Percentiles rank a stretch among this genome's conserved stretches.
These are phyloP conservation scores for Leptonema lineaticorne DNA, from an alignment of 1,140 invertebrate species.

Conservation along the genomic window DNA sequence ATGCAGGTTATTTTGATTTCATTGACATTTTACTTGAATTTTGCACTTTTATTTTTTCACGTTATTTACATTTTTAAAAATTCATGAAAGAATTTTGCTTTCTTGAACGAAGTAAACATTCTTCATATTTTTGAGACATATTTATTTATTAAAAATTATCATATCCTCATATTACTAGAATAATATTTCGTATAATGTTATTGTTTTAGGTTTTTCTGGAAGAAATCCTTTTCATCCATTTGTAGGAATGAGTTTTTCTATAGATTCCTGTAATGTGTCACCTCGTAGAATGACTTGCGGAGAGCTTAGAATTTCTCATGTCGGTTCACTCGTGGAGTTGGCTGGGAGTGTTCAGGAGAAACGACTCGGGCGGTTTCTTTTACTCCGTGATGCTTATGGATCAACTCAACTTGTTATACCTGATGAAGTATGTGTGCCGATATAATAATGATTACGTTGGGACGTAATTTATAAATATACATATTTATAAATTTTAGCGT, in stretches of 20 bases:
- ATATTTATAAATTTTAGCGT: slow-evolving; percentile 43
- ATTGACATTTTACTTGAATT: too few relatives aligned
- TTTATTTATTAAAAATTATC: too few relatives aligned
- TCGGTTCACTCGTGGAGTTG: slow-evolving; percentile 48
- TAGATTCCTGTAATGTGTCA: neutral
- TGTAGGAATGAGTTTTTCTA: neutral
- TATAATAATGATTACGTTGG: neutral
- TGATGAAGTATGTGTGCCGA: slow-evolving; percentile 46
- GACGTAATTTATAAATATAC: neutral
- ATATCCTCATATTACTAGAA: too few relatives aligned
- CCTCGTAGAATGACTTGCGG: slow-evolving; percentile 45
- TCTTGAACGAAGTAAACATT: too few relatives aligned
- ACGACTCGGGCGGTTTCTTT: slow-evolving; percentile 48
- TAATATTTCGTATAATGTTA: too few relatives aligned
- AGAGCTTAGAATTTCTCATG: slow-evolving; percentile 47
- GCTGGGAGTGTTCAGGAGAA: slow-evolving; percentile 49
- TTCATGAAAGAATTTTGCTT: too few relatives aligned
- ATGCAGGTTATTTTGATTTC: too few relatives aligned
- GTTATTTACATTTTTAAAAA: too few relatives aligned
- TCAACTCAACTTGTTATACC: slow-evolving; percentile 49
- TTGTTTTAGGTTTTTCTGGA: neutral
- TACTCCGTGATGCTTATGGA: slow-evolving; percentile 48
- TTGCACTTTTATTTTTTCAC: too few relatives aligned
- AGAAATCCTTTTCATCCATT: neutral
- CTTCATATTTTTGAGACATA: too few relatives aligned